Percentiles rank a stretch among this genome's conserved stretches.
Evolutionary conservation across 1,140 invertebrate species (phyloP).

Genomic region (Mya arenaria): DNA sequence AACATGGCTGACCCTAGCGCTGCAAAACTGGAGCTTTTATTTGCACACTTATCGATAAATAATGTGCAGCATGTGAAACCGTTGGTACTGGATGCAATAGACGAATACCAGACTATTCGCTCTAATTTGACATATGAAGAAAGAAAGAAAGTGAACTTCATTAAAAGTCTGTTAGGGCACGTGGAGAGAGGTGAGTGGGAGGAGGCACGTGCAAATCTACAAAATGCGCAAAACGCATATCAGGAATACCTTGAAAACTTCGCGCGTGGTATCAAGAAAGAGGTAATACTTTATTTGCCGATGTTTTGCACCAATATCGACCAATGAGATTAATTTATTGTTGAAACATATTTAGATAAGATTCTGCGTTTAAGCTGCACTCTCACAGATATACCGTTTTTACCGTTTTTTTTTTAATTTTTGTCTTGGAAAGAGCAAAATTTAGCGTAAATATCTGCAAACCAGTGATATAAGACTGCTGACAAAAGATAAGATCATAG

Average conservation of each 20-base stretch:
- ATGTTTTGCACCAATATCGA: too few species aligned
- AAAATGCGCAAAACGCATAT: conserved; percentile 39
- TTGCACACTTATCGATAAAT: conserved; percentile 40
- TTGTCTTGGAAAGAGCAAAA: too few species aligned
- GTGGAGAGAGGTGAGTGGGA: conserved; percentile 38
- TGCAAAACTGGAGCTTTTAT: conserved; percentile 40
- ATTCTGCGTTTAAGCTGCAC: too few species aligned
- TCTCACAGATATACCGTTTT: too few species aligned
- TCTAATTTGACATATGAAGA: conserved; percentile 18
- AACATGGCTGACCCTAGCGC: conserved; percentile 11
- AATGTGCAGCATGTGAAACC: conserved; percentile 32
- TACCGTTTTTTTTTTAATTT: too few species aligned
- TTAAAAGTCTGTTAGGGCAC: conserved; percentile 30
- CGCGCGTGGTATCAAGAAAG: too few species aligned
- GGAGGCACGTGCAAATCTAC: not conserved
- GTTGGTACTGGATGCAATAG: conserved; percentile 25
- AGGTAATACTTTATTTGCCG: too few species aligned
- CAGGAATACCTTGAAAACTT: conserved; percentile 27
- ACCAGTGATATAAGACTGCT: too few species aligned
- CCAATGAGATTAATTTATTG: too few species aligned
- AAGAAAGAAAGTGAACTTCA: conserved; percentile 31
- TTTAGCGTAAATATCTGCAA: too few species aligned
- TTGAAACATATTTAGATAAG: too few species aligned
- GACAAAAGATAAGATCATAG: too few species aligned
- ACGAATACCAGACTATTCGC: conserved; percentile 34